phyloP scores from a whole-genome alignment of 2,797 vertebrate species.

The Epinephelus coioides region DNA sequence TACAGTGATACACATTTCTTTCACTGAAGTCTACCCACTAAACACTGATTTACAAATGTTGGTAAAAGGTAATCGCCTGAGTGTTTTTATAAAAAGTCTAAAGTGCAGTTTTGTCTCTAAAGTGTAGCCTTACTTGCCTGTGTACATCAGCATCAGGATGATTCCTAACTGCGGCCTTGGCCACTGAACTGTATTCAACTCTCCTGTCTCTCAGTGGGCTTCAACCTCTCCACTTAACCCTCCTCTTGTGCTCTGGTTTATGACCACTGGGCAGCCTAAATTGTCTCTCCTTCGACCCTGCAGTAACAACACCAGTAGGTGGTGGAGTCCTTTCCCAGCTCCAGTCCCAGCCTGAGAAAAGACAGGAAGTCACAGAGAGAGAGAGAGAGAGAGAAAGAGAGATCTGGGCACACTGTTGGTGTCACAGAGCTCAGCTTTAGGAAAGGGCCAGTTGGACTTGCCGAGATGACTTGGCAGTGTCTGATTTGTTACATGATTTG shows the following conservation, averaged over 20 bases:
- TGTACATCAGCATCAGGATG: conserved; percentile 31
- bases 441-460: conserved; percentile 73
- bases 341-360: conserved; percentile 41
- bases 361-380: conserved; percentile 22
- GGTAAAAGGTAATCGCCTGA: not conserved
- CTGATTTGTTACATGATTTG: conserved; percentile 75
- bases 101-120: conserved; percentile 11
- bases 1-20: not conserved
- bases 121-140: conserved; percentile 20
- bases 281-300: conserved; percentile 43
- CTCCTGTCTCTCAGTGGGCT: conserved; percentile 29
- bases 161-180: conserved; percentile 10
- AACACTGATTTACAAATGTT: not conserved
- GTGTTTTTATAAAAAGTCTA: not conserved
- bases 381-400: not conserved
- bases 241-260: conserved; percentile 44
- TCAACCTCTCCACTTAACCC: conserved; percentile 67
- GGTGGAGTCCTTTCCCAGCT: conserved; percentile 51
- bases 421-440: conserved; percentile 67
- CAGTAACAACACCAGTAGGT: conserved; percentile 49
- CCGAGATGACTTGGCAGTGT: conserved; percentile 69
- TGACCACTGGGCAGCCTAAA: conserved; percentile 49
- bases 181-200: conserved; percentile 49
- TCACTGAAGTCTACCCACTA: not conserved
- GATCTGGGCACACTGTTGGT: conserved; percentile 62